Evolutionary conservation across 2,888 invertebrate species (phyloP).

Genomic region (Troides helena): DNA sequence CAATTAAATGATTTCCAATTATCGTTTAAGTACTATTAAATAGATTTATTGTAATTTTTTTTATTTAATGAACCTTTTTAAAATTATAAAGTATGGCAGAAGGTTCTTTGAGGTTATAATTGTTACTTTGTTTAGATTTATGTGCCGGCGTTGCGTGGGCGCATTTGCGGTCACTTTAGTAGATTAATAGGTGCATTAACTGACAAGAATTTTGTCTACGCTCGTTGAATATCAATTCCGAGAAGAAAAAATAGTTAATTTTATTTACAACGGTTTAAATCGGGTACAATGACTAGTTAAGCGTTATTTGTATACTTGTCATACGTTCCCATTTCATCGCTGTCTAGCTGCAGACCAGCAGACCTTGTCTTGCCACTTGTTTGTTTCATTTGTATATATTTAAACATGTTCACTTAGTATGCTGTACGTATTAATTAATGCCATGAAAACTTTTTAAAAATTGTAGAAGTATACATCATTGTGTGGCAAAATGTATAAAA

Average conservation of each 20-base stretch:
- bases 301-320: not conserved
- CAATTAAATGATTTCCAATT: too few relatives aligned
- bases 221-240: not conserved
- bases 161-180: not conserved
- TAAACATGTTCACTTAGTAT: too few relatives aligned
- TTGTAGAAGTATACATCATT: too few relatives aligned
- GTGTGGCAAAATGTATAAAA: too few relatives aligned
- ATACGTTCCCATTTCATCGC: not conserved
- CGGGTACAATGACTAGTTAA: not conserved
- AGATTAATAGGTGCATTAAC: constrained; percentile 20
- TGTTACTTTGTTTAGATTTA: constrained; percentile 11
- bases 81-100: not conserved
- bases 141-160: constrained; percentile 1
- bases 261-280: constrained; percentile 4
- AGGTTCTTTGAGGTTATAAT: not conserved
- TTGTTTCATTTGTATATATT: too few relatives aligned
- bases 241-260: constrained; percentile 3
- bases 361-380: too few relatives aligned
- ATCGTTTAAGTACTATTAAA: not conserved
- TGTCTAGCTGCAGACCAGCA: too few relatives aligned
- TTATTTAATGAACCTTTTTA: not conserved
- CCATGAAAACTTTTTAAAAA: too few relatives aligned
- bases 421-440: too few relatives aligned
- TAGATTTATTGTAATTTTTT: not conserved
- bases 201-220: constrained; percentile 5